phyloP scores from a whole-genome alignment of 2,797 vertebrate species.

The Acanthopagrus latus region DNA sequence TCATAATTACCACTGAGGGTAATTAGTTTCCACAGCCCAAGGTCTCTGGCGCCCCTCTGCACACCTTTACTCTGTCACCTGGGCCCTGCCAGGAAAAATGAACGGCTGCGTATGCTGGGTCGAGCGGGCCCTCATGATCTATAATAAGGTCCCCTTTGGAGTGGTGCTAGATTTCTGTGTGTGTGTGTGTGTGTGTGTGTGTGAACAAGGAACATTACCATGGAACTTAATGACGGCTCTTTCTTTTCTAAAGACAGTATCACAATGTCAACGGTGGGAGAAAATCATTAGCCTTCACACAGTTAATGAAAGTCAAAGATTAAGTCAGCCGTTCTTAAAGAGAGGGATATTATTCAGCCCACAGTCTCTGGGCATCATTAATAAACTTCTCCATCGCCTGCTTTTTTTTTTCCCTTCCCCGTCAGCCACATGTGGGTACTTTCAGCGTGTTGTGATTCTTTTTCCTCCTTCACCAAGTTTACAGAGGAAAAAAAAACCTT shows the following conservation, averaged over 20 bases:
- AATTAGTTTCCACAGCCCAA: constrained; percentile 83
- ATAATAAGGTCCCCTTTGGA: constrained; percentile 74
- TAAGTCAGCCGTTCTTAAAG: constrained; percentile 76
- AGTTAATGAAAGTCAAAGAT: constrained; percentile 86
- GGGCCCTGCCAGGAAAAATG: constrained; percentile 68
- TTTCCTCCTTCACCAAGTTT: constrained; percentile 64
- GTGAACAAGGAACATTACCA: constrained; percentile 71
- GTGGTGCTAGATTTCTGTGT: constrained; percentile 39
- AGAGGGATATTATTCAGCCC: constrained; percentile 72
- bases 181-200: constrained; percentile 25
- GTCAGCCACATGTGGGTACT: constrained; percentile 63
- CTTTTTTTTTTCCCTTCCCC: constrained; percentile 9
- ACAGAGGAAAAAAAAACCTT: constrained; percentile 25
- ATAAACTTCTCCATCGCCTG: constrained; percentile 54
- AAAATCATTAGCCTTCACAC: constrained; percentile 80
- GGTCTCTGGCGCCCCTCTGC: constrained; percentile 70
- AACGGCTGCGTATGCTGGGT: constrained; percentile 51
- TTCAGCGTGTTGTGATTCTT: constrained; percentile 51
- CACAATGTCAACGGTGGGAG: constrained; percentile 66
- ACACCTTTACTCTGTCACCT: constrained; percentile 81
- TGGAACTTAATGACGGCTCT: constrained; percentile 74
- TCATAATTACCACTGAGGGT: constrained; percentile 85
- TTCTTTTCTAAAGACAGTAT: constrained; percentile 66
- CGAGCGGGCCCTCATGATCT: constrained; percentile 55
- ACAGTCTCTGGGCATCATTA: constrained; percentile 72